Conservation (phyloP, 2,888 invertebrate genomes). For the Bellardia pandia region DNA sequence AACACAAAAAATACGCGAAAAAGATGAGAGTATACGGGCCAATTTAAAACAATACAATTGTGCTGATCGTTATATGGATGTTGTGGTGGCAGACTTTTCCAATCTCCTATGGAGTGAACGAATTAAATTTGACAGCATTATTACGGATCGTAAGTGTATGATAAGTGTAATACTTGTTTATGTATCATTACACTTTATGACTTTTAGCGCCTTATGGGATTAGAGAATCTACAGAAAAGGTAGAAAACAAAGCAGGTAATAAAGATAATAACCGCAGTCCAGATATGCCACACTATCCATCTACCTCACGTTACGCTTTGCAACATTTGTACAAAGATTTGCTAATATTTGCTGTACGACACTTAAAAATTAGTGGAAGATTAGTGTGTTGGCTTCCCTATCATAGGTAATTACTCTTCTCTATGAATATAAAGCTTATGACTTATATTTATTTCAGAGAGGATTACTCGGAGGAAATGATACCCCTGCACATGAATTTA, state of each 20-base stretch:
- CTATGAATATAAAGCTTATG: background rate
- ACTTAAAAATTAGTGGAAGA: slow-evolving; percentile 90
- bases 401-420: slow-evolving; percentile 86
- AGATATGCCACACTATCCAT: slow-evolving; percentile 90
- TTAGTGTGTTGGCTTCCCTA: slow-evolving; percentile 98
- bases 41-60: slow-evolving; percentile 96
- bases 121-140: slow-evolving; percentile 93
- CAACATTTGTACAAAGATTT: slow-evolving; percentile 93
- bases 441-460: slow-evolving; percentile 84
- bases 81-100: slow-evolving; percentile 96
- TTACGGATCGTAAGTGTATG: slow-evolving; percentile 94
- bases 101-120: slow-evolving; percentile 90
- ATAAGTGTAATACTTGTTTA: background rate
- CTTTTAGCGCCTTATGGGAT: slow-evolving; percentile 97
- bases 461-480: slow-evolving; percentile 88
- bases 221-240: slow-evolving; percentile 94
- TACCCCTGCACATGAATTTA: slow-evolving; percentile 93
- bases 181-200: background rate
- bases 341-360: slow-evolving; percentile 91
- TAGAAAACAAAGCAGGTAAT: slow-evolving; percentile 83
- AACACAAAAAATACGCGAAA: slow-evolving; percentile 90
- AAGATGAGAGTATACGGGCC: slow-evolving; percentile 93
- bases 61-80: slow-evolving; percentile 91
- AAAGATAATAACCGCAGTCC: slow-evolving; percentile 87
- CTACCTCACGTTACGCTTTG: slow-evolving; percentile 93